Percentiles rank a stretch among this genome's conserved stretches.
phyloP scores from a whole-genome alignment of 2,113 vertebrate species.

The Sus scrofa region T2T-Sscrofa CM000817.6:42632501-42633000 shows the following conservation, averaged over 20 bases:
- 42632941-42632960: neutral
- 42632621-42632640: too few species aligned
- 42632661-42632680: too few species aligned
- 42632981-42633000: neutral
- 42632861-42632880: neutral
- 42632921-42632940: neutral
- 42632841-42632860: neutral
- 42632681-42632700: too few species aligned
- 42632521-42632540: too few species aligned
- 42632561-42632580: too few species aligned
- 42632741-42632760: neutral
- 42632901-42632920: neutral
- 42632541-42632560: too few species aligned
- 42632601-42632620: too few species aligned
- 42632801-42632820: neutral
- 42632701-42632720: too few species aligned
- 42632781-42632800: neutral
- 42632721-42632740: too few species aligned
- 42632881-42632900: neutral
- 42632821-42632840: neutral
- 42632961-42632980: neutral
- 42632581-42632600: too few species aligned
- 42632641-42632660: too few species aligned
- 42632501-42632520: too few species aligned
- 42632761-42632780: neutral